These are phyloP conservation scores for Chymomyza costata DNA, from an alignment of 1,140 invertebrate genomes.

Conservation along the genomic window DNA sequence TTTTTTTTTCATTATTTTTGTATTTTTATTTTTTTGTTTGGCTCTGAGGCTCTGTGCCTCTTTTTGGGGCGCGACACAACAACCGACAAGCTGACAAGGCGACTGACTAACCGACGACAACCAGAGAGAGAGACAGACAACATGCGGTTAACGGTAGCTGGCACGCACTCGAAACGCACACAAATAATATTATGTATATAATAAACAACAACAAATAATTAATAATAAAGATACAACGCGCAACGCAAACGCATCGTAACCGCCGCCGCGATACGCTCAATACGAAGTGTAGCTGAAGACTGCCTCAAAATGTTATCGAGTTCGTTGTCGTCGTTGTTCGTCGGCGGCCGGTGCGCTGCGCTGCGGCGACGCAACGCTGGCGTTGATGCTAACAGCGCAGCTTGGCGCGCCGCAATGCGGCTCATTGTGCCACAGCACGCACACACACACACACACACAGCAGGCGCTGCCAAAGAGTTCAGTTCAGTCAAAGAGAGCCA, in stretches of 20 bases:
- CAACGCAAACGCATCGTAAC: slow-evolving; percentile 66
- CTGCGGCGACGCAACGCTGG: slow-evolving; percentile 18
- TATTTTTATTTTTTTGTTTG: not conserved
- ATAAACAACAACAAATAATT: slow-evolving; percentile 72
- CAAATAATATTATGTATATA: slow-evolving; percentile 25
- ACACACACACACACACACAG: slow-evolving; percentile 20
- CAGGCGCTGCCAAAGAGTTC: slow-evolving; percentile 3
- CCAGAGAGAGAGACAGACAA: not conserved
- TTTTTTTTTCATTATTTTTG: too few species aligned
- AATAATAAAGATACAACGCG: slow-evolving; percentile 74
- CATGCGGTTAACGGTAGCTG: too few species aligned
- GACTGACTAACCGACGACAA: not conserved
- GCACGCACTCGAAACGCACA: slow-evolving; percentile 3
- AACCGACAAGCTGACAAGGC: too few species aligned
- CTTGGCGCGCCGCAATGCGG: slow-evolving; percentile 56
- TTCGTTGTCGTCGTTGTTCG: slow-evolving; percentile 66
- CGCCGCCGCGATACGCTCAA: slow-evolving; percentile 75
- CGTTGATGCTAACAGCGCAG: slow-evolving; percentile 18
- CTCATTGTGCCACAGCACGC: slow-evolving; percentile 35
- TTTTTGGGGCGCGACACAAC: too few species aligned
- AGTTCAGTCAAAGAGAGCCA: slow-evolving; percentile 19
- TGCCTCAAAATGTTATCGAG: slow-evolving; percentile 76
- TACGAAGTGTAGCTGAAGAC: slow-evolving; percentile 75
- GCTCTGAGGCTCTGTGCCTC: not conserved
- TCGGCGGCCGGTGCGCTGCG: slow-evolving; percentile 3